Conservation (phyloP, 2,113 vertebrate genomes). For the Brienomyrus brachyistius region DNA sequence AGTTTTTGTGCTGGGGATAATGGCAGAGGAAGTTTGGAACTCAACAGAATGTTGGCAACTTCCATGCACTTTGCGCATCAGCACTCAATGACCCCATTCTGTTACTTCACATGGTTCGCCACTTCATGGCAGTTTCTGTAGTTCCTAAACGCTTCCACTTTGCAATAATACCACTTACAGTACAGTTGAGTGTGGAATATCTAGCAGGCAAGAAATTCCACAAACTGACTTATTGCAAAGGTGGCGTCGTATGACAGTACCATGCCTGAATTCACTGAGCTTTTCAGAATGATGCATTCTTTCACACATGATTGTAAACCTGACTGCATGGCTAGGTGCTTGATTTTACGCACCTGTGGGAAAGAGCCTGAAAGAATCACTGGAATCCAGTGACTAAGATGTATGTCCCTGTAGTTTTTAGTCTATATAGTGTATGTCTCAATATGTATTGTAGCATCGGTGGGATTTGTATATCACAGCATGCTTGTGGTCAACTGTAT, state of each 20-base stretch:
- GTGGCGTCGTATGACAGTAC: neutral
- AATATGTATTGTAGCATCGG: neutral
- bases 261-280: neutral
- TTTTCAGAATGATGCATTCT: neutral
- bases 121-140: neutral
- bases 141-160: neutral
- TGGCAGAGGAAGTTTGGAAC: no score
- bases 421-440: neutral
- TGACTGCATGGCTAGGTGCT: neutral
- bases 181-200: neutral
- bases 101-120: neutral
- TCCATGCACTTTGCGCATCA: neutral
- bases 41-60: neutral
- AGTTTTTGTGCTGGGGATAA: no score
- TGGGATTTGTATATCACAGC: no score
- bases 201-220: neutral
- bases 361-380: neutral
- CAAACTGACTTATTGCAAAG: neutral
- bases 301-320: neutral
- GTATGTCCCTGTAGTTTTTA: neutral
- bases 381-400: neutral
- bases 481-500: no score
- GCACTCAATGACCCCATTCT: neutral
- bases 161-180: neutral
- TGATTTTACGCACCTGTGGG: neutral